A percentile compares a stretch with the other conserved stretches of the same genome.
Conservation (phyloP, 2,888 invertebrate genomes). For the Lycocerus yunnanus region DNA sequence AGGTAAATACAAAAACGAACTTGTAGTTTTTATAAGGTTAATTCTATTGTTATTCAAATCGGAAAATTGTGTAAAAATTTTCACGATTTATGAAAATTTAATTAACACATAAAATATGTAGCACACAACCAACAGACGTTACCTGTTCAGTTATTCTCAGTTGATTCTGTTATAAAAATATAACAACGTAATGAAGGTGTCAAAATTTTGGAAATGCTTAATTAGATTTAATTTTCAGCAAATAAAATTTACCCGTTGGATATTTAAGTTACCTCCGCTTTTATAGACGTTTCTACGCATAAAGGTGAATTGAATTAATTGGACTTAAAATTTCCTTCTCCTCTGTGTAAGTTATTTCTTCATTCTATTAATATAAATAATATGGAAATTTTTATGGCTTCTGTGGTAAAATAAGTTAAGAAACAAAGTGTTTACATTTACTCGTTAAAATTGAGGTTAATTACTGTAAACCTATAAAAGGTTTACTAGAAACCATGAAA, state of each 20-base stretch:
- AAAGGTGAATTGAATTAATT: not conserved
- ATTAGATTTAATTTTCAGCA: not conserved
- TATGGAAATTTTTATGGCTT: not conserved
- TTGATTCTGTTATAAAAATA: not conserved
- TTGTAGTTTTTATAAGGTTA: not conserved
- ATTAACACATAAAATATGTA: not conserved
- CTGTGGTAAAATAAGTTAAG: not conserved
- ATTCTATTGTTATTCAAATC: not conserved
- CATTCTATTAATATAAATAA: not conserved
- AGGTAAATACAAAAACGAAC: slow-evolving; percentile 12
- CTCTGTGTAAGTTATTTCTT: not conserved
- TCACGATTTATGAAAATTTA: not conserved
- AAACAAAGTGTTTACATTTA: not conserved
- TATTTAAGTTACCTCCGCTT: not conserved
- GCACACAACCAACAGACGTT: not conserved
- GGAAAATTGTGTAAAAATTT: not conserved
- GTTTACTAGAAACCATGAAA: not conserved
- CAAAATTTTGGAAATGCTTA: not conserved
- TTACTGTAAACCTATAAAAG: not conserved
- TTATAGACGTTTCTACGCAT: not conserved
- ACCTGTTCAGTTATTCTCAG: not conserved
- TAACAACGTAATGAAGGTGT: not conserved
- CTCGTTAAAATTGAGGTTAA: not conserved
- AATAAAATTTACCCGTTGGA: not conserved
- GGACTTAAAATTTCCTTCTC: not conserved